Base-by-base conservation (phyloP, 2,113 vertebrate species). In the Dromaius novaehollandiae region DNA sequence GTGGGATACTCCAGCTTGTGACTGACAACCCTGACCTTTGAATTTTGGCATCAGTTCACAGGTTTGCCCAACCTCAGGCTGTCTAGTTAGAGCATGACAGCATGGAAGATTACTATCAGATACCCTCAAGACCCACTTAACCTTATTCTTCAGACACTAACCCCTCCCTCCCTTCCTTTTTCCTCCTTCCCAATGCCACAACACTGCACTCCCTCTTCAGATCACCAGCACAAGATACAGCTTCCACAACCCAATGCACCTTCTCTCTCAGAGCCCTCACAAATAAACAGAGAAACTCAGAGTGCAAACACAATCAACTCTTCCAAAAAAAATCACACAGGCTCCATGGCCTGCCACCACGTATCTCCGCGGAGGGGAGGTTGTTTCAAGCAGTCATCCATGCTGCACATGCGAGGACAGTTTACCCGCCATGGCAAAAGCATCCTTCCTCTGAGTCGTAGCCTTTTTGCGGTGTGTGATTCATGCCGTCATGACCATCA, bases 381-480 rank as follows among this genome's bases (percentile, higher is more conserved):
- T 14, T 1, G 3, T 66, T 88, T 74, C 64, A 82, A 80, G 82
- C 13, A 64, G 68, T 28, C 42, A 50, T 1, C n/a, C 36, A 9
- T 25, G 3, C 7, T 66, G 58, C 20, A 48, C 5, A 6, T 2
- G 0, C n/a, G 66, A 81, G n/a, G 22, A 34, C 30, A 55, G 26
- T 46, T 78, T 50, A 64, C 25, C 26, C 40, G 61, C 26, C 46
- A 30, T 0, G 0, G 74, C 36, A 36, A 63, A 88, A 56, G 36
- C 32, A 61, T 20, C 28, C 53, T 50, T 71, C 32, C 13, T 25
- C 24, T 55, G 22, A 19, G 25, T 9, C 3, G 1, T 38, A 0
- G 1, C 48, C 48, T 2, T 4, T 5, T 0, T 40, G 30, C 0
- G 0, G n/a, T 14, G 30, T 18, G 30, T 18, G n/a, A 19, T 13